These are phyloP conservation scores for Tenthredo livida DNA, from an alignment of 2,888 invertebrate genomes.

Conservation along the genomic window DNA sequence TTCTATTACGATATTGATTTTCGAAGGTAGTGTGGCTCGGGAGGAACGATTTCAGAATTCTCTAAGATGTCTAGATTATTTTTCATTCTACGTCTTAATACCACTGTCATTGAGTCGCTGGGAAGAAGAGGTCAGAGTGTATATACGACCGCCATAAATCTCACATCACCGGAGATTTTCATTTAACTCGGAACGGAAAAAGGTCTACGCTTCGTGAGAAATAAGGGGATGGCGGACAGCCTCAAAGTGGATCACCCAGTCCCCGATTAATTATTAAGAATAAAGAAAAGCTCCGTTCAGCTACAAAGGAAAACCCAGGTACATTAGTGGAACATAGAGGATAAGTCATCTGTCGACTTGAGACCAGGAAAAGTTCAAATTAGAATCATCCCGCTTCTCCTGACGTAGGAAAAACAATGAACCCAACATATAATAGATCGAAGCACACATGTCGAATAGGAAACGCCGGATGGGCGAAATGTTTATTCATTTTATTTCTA, in stretches of 20 bases:
- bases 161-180: slow-evolving; percentile 34
- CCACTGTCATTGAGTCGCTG: slow-evolving; percentile 15
- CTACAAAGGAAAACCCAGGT: background rate
- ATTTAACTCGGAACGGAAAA: slow-evolving; percentile 27
- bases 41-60: slow-evolving; percentile 1
- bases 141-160: slow-evolving; percentile 32
- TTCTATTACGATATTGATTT: slow-evolving; percentile 61
- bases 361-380: background rate
- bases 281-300: background rate
- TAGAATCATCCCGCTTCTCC: background rate
- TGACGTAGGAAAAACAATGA: background rate
- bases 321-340: background rate
- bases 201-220: slow-evolving; percentile 21
- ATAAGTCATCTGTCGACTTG: background rate
- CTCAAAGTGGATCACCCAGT: slow-evolving; percentile 25
- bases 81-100: slow-evolving; percentile 56
- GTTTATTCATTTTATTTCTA: background rate
- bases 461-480: background rate
- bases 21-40: slow-evolving; percentile 45
- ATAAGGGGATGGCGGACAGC: slow-evolving; percentile 23
- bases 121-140: background rate
- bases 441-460: background rate
- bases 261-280: slow-evolving; percentile 32
- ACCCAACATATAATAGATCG: background rate
- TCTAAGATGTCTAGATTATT: slow-evolving; percentile 55